Evolutionary conservation across 2,888 invertebrate species (phyloP).

Genomic region (Drosophila nr. perissopoda): DNA sequence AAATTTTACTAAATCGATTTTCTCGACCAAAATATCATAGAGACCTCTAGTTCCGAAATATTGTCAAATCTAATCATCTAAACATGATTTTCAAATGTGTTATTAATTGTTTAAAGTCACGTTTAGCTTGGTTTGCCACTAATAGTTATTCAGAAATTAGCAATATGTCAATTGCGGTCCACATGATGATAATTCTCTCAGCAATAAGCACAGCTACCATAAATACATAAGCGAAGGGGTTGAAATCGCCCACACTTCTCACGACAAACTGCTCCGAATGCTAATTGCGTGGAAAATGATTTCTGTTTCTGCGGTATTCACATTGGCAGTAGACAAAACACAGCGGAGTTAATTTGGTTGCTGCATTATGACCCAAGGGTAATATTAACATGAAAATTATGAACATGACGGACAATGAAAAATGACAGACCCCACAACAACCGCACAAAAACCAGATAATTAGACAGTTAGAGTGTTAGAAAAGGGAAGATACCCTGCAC

Average conservation of each 20-base stretch:
- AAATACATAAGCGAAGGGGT: slow-evolving; percentile 43
- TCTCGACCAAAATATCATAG: background rate
- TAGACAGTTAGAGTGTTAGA: background rate
- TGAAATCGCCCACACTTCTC: slow-evolving; percentile 28
- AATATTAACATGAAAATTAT: slow-evolving; percentile 82
- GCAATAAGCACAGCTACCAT: slow-evolving; percentile 18
- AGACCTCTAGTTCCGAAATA: background rate
- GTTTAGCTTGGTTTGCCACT: background rate
- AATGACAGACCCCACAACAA: slow-evolving; percentile 49
- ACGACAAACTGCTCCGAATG: slow-evolving; percentile 42
- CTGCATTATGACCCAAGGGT: slow-evolving; percentile 77
- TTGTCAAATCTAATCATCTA: background rate
- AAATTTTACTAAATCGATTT: background rate
- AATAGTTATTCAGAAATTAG: slow-evolving; percentile 28
- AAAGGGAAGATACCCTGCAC: background rate
- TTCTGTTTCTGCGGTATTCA: slow-evolving; percentile 27
- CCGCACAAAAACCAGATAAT: slow-evolving; percentile 28
- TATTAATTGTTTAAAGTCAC: background rate
- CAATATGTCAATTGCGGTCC: slow-evolving; percentile 7
- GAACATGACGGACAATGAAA: slow-evolving; percentile 62
- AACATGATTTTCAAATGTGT: background rate
- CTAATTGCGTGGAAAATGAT: slow-evolving; percentile 64
- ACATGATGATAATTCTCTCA: slow-evolving; percentile 3
- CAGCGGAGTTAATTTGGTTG: slow-evolving; percentile 72
- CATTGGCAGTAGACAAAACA: slow-evolving; percentile 39